Evolutionary conservation across 2,113 vertebrate species (phyloP), one percentile per base, ranked within the genome.

Genomic region (Dendrocopos noguchii): DNA sequence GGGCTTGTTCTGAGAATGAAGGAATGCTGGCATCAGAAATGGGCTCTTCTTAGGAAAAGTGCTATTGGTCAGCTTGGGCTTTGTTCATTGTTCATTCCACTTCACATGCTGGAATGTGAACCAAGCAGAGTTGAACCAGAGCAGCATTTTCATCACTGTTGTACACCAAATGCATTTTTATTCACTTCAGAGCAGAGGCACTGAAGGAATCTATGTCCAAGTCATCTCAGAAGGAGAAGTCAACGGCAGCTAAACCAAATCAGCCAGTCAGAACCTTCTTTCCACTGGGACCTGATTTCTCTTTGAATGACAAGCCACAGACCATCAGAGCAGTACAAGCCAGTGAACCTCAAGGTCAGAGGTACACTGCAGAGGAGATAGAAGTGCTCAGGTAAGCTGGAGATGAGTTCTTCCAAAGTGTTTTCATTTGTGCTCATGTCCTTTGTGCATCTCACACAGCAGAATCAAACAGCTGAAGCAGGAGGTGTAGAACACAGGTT

Each of bases 331-430:
- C 98, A 10, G 98, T 98, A n/a, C 99, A 99, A 90, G 98, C 98
- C 57, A 98, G 98, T 65, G 99, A 99, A 67, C 93, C 98, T 7
- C 98, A 99, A 65, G 98, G 99, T 42, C 98, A 99, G 96, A 98
- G 98, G 53, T 99, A 99, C 88, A 99, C 99, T 5, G 91, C 98
- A 6, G 99, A 99, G 93, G 99, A 99, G 96, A 99, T 99, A 60
- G 98, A 99, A 96, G 99, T 99, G 74, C 99, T 99, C 95, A 99
- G 99, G 99, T 99, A 91, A 95, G 77, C 9, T 29, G 47, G 36
- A 66, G 68, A 29, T 36, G 39, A 18, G 9, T 50, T 61, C 70
- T 83, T 75, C n/a, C n/a, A 34, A 46, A 71, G 14, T 15, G 6
- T 70, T 59, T 17, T 16, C 15, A 15, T 55, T 76, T 44, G 29